Evolutionary conservation across 2,113 vertebrate species (phyloP).

Genomic region (Ophthalmolycus amberensis): DNA sequence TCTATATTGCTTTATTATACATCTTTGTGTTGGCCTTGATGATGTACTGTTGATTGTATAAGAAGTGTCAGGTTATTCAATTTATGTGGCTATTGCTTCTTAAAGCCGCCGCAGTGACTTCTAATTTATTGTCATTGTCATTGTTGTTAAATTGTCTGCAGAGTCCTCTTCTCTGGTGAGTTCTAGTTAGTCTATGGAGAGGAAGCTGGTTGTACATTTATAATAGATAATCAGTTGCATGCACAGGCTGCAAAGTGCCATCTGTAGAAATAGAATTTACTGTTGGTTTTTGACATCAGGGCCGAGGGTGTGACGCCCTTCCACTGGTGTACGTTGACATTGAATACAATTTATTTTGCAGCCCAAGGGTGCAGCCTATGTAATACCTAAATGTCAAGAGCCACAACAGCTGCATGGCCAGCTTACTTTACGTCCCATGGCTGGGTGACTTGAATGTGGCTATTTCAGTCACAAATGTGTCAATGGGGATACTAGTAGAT

Average conservation of each 20-base stretch:
- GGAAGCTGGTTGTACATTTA: not conserved
- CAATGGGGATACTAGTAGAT: not conserved
- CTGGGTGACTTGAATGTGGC: not conserved
- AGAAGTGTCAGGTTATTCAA: not conserved
- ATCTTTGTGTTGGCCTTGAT: not conserved
- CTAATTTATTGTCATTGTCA: not conserved
- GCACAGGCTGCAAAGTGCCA: not conserved
- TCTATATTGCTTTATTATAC: not conserved
- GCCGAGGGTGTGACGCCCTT: not conserved
- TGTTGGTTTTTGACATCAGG: not conserved
- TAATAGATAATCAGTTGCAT: not conserved
- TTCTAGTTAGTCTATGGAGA: not conserved
- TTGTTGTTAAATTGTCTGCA: not conserved
- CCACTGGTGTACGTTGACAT: not conserved
- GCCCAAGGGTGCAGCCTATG: not conserved
- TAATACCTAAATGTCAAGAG: not conserved
- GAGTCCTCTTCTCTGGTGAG: not conserved
- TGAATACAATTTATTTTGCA: too few species aligned
- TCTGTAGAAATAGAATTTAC: not conserved
- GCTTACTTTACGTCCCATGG: not conserved
- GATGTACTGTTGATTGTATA: not conserved
- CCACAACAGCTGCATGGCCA: not conserved
- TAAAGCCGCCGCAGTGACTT: not conserved
- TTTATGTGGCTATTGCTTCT: not conserved
- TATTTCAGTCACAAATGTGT: not conserved